These are phyloP conservation scores for Aldrovandia affinis DNA, from an alignment of 2,797 vertebrate species.

Conservation along the genomic window DNA sequence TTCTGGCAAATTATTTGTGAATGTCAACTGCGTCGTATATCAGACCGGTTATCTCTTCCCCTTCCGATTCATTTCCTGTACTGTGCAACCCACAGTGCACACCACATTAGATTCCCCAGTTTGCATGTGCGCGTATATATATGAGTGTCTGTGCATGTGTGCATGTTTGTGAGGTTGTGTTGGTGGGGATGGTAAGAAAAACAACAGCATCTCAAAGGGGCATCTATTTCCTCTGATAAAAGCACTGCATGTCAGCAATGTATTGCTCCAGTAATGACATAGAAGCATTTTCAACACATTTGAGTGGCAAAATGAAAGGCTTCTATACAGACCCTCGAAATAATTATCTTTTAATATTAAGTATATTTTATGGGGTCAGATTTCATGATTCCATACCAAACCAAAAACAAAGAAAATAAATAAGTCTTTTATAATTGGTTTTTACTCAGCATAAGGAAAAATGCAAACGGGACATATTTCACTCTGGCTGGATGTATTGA, in stretches of 20 bases:
- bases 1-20: background rate
- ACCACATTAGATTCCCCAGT: background rate
- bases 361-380: conserved; percentile 6
- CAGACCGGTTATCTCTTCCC: too few species aligned
- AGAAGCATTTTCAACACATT: conserved; percentile 13
- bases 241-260: conserved; percentile 25
- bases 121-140: background rate
- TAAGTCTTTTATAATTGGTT: conserved; percentile 6
- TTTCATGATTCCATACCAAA: conserved; percentile 20
- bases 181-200: background rate
- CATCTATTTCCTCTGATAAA: conserved; percentile 5
- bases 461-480: conserved; percentile 40
- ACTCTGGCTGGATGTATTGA: conserved; percentile 46
- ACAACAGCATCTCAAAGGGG: background rate
- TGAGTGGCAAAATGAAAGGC: background rate
- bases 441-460: conserved; percentile 33
- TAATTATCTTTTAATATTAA: background rate
- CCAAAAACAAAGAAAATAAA: conserved; percentile 3
- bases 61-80: too few species aligned
- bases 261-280: background rate
- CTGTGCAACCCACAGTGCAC: too few species aligned
- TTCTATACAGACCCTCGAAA: background rate
- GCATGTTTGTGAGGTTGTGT: background rate
- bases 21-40: too few species aligned
- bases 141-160: too few species aligned